A percentile compares a stretch with the other conserved stretches of the same genome.
phyloP scores from a whole-genome alignment of 1,140 invertebrate genomes.

The Whitmania pigra region DNA sequence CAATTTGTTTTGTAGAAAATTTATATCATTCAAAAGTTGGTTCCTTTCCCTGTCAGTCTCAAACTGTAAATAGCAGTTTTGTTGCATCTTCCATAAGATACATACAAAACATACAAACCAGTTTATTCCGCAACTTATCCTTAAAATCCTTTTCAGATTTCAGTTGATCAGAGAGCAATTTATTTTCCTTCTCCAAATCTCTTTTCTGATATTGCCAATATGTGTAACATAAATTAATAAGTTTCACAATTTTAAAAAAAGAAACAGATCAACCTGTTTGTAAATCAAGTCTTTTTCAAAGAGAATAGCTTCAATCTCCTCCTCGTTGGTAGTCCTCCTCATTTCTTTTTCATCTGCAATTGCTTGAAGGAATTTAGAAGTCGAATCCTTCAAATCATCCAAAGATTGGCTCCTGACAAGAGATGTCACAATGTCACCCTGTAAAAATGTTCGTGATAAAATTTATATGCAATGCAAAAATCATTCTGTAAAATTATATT shows the following conservation, averaged over 20 bases:
- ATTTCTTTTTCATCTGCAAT: background rate
- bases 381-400: conserved; percentile 8
- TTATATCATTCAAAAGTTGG: background rate
- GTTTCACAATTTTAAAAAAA: background rate
- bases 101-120: background rate
- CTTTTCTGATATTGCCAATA: background rate
- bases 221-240: background rate
- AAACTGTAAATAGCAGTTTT: background rate
- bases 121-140: background rate
- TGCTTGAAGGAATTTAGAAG: background rate
- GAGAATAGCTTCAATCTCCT: conserved; percentile 6
- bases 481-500: background rate
- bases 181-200: background rate
- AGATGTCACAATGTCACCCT: background rate
- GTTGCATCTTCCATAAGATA: background rate
- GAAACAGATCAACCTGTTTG: background rate
- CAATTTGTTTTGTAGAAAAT: background rate
- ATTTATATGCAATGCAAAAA: background rate
- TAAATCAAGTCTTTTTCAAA: conserved; percentile 1
- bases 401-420: background rate
- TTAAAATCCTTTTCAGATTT: background rate
- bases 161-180: background rate
- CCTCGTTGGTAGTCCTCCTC: background rate
- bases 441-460: background rate
- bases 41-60: conserved; percentile 1